Base-by-base conservation (phyloP, 2,113 vertebrate genomes). In the Heloderma charlesbogerti region DNA sequence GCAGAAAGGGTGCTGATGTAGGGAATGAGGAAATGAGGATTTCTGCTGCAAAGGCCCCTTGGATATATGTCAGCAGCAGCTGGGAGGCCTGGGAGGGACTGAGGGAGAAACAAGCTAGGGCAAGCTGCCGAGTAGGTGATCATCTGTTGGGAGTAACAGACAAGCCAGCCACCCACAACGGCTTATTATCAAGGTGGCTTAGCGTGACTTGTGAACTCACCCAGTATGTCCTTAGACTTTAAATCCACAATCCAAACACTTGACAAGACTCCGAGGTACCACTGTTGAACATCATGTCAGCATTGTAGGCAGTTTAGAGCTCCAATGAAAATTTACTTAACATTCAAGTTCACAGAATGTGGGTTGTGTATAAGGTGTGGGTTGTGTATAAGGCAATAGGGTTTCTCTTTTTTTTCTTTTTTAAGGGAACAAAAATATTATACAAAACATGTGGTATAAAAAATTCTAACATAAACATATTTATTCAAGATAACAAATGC, bases 401-500 rank as follows among this genome's bases (percentile, higher is more conserved):
- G 48, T 51, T 8, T 51, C 48, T 45, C 51, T 29, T 25, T 54
- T 72, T 74, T 10, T 54, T 72, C 54, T 20, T 54, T 15, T 74
- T 74, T 25, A 74, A 72, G 34, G 15, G 15, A 13, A 60, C 57
- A 60, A 60, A 60, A 15, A 16, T 60, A 60, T 60, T 83, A 31
- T 57, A 54, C n/a, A 89, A 72, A 91, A 87, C 79, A 16, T 0
- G 0, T 43, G 71, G 43, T 6, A 34, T 66, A 66, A 88, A 1
- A 40, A 75, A 82, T 91, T 2, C 66, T 51, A 51, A 7, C 29
- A 88, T 45, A 92, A 90, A 88, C 13, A 92, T 81, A 90, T 67
- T 84, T 9, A 74, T 57, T 81, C 43, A 89, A 87, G 15, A 0
- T 87, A 16, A 67, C 89, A 75, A 48, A 74, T 74, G 89, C 9